Base-by-base conservation (phyloP, 2,888 invertebrate species). In the Cheilosia grossa region DNA sequence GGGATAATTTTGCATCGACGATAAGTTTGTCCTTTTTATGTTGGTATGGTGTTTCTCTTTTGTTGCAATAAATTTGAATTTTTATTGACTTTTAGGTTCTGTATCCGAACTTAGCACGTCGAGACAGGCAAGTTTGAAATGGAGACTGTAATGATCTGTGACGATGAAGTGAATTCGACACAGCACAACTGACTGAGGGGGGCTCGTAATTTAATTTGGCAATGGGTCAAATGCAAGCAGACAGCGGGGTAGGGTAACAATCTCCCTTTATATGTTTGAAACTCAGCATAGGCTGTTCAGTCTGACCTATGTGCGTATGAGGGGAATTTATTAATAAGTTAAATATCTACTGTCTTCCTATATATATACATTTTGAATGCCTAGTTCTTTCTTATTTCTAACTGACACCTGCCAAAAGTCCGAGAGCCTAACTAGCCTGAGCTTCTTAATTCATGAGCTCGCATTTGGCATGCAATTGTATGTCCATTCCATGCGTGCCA, bases 51-150 rank as follows among this genome's bases (percentile, higher is more conserved):
- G 61, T 56, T 33, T 24, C 9, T 51, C 47, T 61, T 49, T 67
- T 17, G 19, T 66, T 53, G 59, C 49, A 66, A 75, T 85, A 85
- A 85, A 85, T 85, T 85, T 85, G 75, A 80, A 85, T 85, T 85
- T 85, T 85, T 85, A 85, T 85, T 85, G 75, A 75, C 80, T 66
- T 75, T 74, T 58, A 33, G 64, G n/a, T 51, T 44, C 21, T 33
- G 63, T 27, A 51, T 61, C 9, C 33, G 13, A 13, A 4, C 37
- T 37, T 10, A 37, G 37, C 10, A 37, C 37, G 17, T 40, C 13
- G 44, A 19, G 15, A 40, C 27, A 7, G 15, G 27, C 17, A 7
- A 40, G 51, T 37, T 37, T 10, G 4, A 1, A 4, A 37, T 49
- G 17, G 54, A 47, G 64, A 70, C 64, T 73, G 72, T 61, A 82